Conservation (phyloP, 2,888 invertebrate genomes). For the Eupithecia tripunctaria region DNA sequence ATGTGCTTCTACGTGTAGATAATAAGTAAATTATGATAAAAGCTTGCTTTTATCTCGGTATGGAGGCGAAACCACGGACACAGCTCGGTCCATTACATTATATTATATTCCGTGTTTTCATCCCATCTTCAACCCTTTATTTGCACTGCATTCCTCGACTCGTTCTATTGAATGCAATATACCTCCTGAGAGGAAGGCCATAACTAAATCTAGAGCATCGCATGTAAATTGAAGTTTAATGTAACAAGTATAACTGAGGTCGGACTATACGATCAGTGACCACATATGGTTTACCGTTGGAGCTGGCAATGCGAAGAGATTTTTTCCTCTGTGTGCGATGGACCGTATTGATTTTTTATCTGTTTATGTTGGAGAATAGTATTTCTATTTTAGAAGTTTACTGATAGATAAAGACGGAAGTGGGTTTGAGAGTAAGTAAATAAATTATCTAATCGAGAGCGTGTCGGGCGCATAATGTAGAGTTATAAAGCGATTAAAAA, state of each 20-base stretch:
- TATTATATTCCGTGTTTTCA: background rate
- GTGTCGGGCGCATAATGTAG: background rate
- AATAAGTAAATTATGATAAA: too few species aligned
- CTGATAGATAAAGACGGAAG: background rate
- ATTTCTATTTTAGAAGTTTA: background rate
- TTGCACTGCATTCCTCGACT: background rate
- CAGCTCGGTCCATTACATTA: too few species aligned
- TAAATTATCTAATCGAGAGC: background rate
- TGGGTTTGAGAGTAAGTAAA: background rate
- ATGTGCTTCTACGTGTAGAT: too few species aligned
- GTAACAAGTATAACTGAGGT: constrained; percentile 41
- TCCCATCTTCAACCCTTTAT: background rate
- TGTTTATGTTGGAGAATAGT: background rate
- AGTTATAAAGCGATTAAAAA: background rate
- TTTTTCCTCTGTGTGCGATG: constrained; percentile 34
- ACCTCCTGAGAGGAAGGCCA: background rate
- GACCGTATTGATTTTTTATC: constrained; percentile 35
- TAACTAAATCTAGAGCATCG: constrained; percentile 36
- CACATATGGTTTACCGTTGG: constrained; percentile 42
- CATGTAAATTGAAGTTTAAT: constrained; percentile 37
- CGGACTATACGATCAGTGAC: constrained; percentile 44
- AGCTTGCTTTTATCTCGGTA: too few species aligned
- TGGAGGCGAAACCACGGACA: too few species aligned
- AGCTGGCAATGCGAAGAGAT: constrained; percentile 25
- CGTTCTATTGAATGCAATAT: background rate